These are phyloP conservation scores for Oedothorax gibbosus DNA, from an alignment of 1,140 invertebrate genomes.

Conservation along the genomic window DNA sequence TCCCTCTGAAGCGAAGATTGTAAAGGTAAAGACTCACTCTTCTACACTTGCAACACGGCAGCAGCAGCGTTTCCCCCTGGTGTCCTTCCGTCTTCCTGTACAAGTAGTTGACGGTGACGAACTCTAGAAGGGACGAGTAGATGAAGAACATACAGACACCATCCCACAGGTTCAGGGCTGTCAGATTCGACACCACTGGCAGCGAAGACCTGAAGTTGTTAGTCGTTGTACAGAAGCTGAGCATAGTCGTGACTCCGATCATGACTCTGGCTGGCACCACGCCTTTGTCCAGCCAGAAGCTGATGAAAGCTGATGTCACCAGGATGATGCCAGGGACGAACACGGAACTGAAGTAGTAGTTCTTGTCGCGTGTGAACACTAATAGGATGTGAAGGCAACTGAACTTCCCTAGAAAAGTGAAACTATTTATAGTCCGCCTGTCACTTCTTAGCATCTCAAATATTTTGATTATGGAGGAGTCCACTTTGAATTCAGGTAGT, in stretches of 20 bases:
- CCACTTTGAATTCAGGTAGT: constrained; percentile 27
- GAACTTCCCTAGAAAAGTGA: constrained; percentile 92
- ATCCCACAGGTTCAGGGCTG: constrained; percentile 96
- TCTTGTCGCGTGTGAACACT: constrained; percentile 90
- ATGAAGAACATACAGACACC: constrained; percentile 95
- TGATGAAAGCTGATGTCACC: constrained; percentile 93
- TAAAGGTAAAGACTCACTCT: constrained; percentile 13
- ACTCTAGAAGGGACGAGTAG: constrained; percentile 91
- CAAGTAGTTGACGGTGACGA: constrained; percentile 94
- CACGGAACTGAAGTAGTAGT: constrained; percentile 95
- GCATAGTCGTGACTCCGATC: constrained; percentile 89
- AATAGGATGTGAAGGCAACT: constrained; percentile 91
- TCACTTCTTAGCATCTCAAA: too few species aligned
- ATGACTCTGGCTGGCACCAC: constrained; percentile 90
- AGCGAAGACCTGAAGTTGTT: constrained; percentile 75
- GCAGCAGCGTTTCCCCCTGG: background rate
- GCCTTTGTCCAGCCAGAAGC: constrained; percentile 95
- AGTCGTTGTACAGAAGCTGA: constrained; percentile 93
- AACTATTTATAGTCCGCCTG: background rate
- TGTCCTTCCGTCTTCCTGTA: constrained; percentile 72
- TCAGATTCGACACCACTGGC: constrained; percentile 91
- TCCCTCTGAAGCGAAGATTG: too few species aligned
- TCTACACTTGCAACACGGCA: constrained; percentile 29
- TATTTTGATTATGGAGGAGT: too few species aligned
- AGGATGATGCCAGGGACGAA: constrained; percentile 95